These are phyloP conservation scores for Cygnus buccinator DNA, from an alignment of 2,113 vertebrate genomes.

Conservation along the genomic window DNA sequence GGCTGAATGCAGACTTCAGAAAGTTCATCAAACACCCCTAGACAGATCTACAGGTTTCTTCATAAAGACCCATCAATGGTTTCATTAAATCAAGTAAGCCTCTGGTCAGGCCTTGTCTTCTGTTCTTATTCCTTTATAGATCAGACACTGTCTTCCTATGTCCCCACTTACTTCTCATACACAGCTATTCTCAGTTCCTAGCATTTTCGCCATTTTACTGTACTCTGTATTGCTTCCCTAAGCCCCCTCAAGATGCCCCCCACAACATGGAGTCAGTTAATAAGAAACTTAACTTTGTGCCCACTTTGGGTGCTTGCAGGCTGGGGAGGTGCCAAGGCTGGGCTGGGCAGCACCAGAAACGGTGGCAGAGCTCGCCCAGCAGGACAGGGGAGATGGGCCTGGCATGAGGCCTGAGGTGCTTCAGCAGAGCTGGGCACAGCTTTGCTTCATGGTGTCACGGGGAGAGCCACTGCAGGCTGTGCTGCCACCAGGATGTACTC, in stretches of 20 bases:
- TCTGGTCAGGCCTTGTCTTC: neutral
- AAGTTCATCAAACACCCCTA: neutral
- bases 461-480: neutral
- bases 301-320: neutral
- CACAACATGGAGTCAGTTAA: neutral
- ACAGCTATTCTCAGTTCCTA: neutral
- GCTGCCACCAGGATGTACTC: neutral
- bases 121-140: neutral
- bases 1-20: neutral
- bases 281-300: neutral
- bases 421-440: neutral
- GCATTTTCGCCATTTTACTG: neutral
- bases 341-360: neutral
- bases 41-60: neutral
- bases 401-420: neutral
- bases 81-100: neutral
- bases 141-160: neutral
- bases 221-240: neutral
- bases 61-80: neutral
- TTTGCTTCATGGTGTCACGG: neutral
- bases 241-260: neutral
- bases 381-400: neutral
- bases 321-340: neutral
- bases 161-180: neutral
- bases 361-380: fast-evolving